Evolutionary conservation across 1,140 invertebrate species (phyloP), one percentile per base, ranked within the genome.

Genomic region (Asbolus verrucosus): DNA sequence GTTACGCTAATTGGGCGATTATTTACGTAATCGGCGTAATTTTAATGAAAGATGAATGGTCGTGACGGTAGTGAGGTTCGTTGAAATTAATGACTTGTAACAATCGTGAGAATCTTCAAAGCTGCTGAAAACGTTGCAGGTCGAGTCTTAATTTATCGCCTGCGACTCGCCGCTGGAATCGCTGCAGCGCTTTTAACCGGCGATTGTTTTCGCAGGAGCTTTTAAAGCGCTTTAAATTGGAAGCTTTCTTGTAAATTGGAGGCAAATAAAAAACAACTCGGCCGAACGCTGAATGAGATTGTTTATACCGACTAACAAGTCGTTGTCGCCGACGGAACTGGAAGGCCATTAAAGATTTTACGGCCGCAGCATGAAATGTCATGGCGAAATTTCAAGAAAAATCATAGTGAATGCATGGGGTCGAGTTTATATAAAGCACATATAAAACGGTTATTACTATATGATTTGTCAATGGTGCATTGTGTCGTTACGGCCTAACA

Each of bases 101-200:
- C 46, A 54, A 54, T 54, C 46, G 46, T 54, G 46, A 54, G 46
- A 54, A 54, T 54, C 46, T 54, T 54, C 27, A 54, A 54, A 27
- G 27, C 59, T 14, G 41, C 16, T 21, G 41, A 39, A 41, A 41
- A 41, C 36, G 39, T 9, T 43, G 6, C 36, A 41, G 38, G 62
- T 65, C 33, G 16, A 21, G 38, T 11, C 24, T 65, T 43, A 65
- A 41, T 65, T 39, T 41, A 39, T 16, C 16, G 21, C 31, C 24
- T 41, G 18, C 19, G 11, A 38, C 11, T n/a, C 14, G 24, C 33
- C 16, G 62, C 36, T 39, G 36, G 38, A 43, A 50, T n/a, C n/a
- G 21, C 46, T 13, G 27, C 19, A 54, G 46, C 46, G 46, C 46
- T 54, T 54, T 54, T 54, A 54, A 54, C 27, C 46, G 27, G 14